These are phyloP conservation scores for Pangasianodon gigas DNA, from an alignment of 2,113 vertebrate species.

Conservation along the genomic window DNA sequence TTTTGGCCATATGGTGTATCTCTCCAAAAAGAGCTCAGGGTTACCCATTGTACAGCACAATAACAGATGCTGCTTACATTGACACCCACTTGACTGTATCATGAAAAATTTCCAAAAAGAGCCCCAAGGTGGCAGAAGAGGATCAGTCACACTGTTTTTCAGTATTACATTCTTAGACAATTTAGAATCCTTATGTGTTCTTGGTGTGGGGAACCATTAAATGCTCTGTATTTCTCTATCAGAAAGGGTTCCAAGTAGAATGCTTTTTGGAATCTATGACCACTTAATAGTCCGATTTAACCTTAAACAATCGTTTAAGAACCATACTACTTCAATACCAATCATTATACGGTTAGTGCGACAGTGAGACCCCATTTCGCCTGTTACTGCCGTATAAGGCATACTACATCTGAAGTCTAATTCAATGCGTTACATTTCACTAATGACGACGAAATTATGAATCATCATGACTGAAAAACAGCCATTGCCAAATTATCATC, in stretches of 20 bases:
- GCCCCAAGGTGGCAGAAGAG: slow-evolving; percentile 12
- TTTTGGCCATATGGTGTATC: not conserved
- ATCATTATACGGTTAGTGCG: not conserved
- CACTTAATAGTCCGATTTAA: not conserved
- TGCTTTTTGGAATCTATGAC: not conserved
- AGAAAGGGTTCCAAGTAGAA: not conserved
- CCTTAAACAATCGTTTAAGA: not conserved
- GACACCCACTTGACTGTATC: not conserved
- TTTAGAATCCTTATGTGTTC: not conserved
- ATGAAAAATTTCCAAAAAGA: not conserved
- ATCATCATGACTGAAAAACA: not conserved
- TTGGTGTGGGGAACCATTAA: not conserved
- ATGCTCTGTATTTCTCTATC: not conserved
- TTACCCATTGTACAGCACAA: not conserved
- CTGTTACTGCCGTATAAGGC: not conserved
- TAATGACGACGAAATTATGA: not conserved
- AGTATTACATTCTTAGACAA: not conserved
- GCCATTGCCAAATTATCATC: not conserved
- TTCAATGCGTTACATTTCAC: not conserved
- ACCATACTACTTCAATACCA: not conserved
- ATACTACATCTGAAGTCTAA: not conserved
- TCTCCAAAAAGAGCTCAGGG: not conserved
- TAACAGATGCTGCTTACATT: not conserved
- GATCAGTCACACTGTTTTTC: not conserved
- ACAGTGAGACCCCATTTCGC: not conserved